Conservation (phyloP, 2,113 vertebrate genomes). For the Corapipo altera region DNA sequence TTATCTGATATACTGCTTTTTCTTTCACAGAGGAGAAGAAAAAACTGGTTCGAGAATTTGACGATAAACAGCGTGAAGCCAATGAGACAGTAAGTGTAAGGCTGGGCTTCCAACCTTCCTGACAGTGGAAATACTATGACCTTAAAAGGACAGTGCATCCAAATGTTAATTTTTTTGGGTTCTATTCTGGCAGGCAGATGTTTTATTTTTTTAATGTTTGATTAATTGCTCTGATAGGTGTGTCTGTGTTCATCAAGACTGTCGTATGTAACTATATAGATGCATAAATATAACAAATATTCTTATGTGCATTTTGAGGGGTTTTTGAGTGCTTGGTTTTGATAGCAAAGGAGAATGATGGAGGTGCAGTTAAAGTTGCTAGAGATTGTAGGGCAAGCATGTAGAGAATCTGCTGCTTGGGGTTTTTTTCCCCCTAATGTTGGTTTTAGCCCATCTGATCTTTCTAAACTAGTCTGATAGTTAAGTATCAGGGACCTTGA, state of each 20-base stretch:
- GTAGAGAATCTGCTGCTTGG: not conserved
- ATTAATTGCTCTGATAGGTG: not conserved
- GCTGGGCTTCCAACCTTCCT: not conserved
- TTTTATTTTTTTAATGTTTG: not conserved
- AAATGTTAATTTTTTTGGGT: not conserved
- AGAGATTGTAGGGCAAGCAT: not conserved
- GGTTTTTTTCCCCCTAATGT: rapidly evolving
- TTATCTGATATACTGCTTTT: not conserved
- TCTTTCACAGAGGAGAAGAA: slow-evolving; percentile 89
- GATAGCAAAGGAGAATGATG: not conserved
- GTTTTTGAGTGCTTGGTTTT: not conserved
- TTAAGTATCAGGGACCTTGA: not conserved
- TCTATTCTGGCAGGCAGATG: not conserved
- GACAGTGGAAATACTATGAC: not conserved
- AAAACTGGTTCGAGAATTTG: slow-evolving; percentile 86
- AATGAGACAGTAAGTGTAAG: slow-evolving; percentile 85
- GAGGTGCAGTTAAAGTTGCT: not conserved
- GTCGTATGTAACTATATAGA: rapidly evolving
- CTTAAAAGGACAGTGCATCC: not conserved
- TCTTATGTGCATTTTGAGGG: rapidly evolving
- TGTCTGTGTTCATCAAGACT: not conserved
- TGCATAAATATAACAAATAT: not conserved
- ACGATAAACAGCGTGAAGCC: slow-evolving; percentile 90
- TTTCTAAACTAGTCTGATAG: not conserved
- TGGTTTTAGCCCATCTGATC: not conserved